These are phyloP conservation scores for Puffinus mauretanicus DNA, from an alignment of 2,113 vertebrate genomes.

Conservation along the genomic window DNA sequence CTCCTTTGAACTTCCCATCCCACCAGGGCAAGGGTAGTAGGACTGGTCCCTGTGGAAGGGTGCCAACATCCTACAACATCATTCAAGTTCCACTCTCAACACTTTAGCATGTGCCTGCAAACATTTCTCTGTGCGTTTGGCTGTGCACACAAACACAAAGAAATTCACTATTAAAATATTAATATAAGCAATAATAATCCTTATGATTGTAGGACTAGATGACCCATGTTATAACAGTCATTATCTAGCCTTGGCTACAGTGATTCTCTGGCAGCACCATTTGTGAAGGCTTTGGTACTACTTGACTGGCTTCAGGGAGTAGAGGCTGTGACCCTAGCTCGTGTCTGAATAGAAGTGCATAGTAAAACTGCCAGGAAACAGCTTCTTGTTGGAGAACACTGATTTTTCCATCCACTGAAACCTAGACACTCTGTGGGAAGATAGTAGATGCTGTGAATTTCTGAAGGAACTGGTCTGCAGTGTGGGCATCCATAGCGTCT, in stretches of 20 bases:
- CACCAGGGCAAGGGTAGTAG: background rate
- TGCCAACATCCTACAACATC: background rate
- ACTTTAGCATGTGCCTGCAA: background rate
- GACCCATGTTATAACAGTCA: background rate
- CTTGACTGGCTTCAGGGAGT: background rate
- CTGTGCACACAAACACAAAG: background rate
- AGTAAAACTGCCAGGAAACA: background rate
- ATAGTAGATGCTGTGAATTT: background rate
- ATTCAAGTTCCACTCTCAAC: background rate
- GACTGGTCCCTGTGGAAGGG: background rate
- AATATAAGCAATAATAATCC: background rate
- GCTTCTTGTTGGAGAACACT: background rate
- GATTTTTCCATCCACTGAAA: background rate
- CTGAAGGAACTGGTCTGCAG: background rate
- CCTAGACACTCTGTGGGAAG: background rate
- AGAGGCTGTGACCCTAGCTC: background rate
- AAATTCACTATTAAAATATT: background rate
- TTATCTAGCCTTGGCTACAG: background rate
- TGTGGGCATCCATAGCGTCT: accelerated
- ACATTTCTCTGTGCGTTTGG: background rate
- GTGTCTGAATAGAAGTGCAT: background rate
- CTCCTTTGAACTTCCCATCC: background rate
- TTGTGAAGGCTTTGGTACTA: background rate
- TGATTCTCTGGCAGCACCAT: background rate
- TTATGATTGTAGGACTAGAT: background rate